A percentile compares a stretch with the other conserved stretches of the same genome.
These are phyloP conservation scores for Galeruca laticollis DNA, from an alignment of 2,888 invertebrate species.

Conservation along the genomic window DNA sequence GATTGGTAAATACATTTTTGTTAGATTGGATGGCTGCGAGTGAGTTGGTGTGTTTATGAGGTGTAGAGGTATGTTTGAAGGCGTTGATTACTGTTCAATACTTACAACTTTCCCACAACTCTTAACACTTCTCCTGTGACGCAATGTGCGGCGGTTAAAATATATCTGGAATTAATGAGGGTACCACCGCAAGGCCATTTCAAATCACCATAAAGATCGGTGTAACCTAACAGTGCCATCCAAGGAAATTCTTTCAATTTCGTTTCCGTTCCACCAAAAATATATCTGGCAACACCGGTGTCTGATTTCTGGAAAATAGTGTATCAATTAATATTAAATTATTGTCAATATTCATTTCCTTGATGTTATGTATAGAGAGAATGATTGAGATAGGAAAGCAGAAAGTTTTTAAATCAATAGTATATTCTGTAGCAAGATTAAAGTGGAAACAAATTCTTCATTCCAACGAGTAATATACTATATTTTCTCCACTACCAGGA, in stretches of 20 bases:
- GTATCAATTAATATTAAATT: background rate
- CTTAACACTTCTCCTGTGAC: conserved; percentile 63
- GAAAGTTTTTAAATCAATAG: too few relatives aligned
- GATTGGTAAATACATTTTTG: too few relatives aligned
- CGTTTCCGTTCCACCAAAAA: conserved; percentile 63
- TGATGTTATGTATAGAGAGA: too few relatives aligned
- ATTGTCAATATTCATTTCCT: background rate
- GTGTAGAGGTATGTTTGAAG: too few relatives aligned
- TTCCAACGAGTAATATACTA: too few relatives aligned
- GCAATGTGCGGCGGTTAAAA: conserved; percentile 71
- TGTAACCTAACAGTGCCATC: conserved; percentile 68
- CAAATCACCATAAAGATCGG: conserved; percentile 46
- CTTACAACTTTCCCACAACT: conserved; percentile 64
- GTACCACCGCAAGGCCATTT: conserved; percentile 68
- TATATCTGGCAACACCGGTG: conserved; percentile 34
- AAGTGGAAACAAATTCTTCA: too few relatives aligned
- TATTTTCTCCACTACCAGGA: too few relatives aligned
- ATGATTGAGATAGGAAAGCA: too few relatives aligned
- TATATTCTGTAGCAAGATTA: too few relatives aligned
- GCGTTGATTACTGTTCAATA: too few relatives aligned
- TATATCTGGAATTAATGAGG: conserved; percentile 69
- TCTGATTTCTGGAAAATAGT: conserved; percentile 43
- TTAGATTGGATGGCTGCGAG: too few relatives aligned
- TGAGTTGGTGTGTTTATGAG: too few relatives aligned
- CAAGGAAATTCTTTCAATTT: conserved; percentile 68